Conservation (phyloP, 2,113 vertebrate species). For the Peromyscus maniculatus region DNA sequence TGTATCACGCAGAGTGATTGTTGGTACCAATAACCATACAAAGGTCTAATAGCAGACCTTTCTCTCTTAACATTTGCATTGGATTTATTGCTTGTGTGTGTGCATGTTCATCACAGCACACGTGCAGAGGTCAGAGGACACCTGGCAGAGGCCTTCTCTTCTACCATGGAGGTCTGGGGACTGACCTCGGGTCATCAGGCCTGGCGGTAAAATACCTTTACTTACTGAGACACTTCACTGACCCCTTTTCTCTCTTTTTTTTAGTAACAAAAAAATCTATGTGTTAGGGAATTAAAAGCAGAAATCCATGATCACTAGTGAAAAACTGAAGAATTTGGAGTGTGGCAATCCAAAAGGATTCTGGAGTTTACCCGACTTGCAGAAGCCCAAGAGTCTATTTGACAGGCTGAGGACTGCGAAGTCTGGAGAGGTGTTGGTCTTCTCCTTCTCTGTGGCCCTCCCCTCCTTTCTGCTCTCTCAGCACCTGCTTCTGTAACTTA, state of each 20-base stretch:
- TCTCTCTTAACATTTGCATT: not conserved
- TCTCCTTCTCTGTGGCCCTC: not conserved
- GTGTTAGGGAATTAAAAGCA: constrained; percentile 23
- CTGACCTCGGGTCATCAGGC: not conserved
- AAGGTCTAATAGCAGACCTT: not conserved
- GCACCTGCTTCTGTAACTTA: not conserved
- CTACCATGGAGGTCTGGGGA: too few species aligned
- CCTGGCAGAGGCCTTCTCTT: too few species aligned
- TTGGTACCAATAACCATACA: not conserved
- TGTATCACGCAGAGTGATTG: not conserved
- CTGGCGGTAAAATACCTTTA: not conserved
- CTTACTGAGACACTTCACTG: too few species aligned
- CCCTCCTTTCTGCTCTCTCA: not conserved
- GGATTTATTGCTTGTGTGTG: not conserved
- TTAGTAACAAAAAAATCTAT: not conserved
- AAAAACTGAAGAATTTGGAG: not conserved
- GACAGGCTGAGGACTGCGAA: not conserved
- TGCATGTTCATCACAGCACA: not conserved
- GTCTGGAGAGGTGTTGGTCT: not conserved
- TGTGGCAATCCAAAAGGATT: not conserved
- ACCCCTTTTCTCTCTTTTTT: not conserved
- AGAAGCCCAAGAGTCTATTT: not conserved
- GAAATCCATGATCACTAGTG: not conserved
- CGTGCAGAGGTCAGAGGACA: not conserved
- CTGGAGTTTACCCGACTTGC: not conserved